Conservation (phyloP, 2,888 invertebrate genomes). For the Agrotis ipsilon region DNA sequence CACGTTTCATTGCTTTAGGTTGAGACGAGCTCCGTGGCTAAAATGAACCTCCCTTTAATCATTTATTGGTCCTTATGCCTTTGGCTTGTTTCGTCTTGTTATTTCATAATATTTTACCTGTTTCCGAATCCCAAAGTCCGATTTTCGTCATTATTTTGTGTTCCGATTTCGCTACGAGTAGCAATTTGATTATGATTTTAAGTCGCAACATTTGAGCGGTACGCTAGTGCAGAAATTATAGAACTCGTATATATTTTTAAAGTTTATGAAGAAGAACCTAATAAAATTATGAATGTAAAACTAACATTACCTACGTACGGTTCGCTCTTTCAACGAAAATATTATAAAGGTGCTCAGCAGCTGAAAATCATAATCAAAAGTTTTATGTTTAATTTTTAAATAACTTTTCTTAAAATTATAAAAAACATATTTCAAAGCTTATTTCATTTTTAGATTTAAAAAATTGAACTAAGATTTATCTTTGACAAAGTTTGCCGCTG, state of each 20-base stretch:
- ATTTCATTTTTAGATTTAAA: neutral
- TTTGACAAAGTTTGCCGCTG: neutral
- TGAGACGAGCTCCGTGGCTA: slow-evolving; percentile 30
- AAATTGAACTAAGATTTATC: neutral
- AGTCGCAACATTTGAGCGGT: slow-evolving; percentile 7
- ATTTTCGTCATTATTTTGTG: slow-evolving; percentile 16
- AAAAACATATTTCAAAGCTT: neutral
- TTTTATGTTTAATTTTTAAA: slow-evolving; percentile 18
- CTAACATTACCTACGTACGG: slow-evolving; percentile 49
- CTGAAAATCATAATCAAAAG: slow-evolving; percentile 25
- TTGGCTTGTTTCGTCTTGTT: slow-evolving; percentile 17
- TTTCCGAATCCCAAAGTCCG: neutral
- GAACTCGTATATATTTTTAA: slow-evolving; percentile 40
- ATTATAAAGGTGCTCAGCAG: slow-evolving; percentile 22
- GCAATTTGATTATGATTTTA: slow-evolving; percentile 35
- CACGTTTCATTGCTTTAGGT: slow-evolving; percentile 55
- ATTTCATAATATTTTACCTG: slow-evolving; percentile 14
- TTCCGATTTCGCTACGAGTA: slow-evolving; percentile 4
- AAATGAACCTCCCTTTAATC: slow-evolving; percentile 48
- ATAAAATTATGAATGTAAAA: slow-evolving; percentile 57
- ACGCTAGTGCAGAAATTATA: slow-evolving; percentile 35
- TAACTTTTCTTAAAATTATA: neutral
- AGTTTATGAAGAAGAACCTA: slow-evolving; percentile 43
- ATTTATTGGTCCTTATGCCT: slow-evolving; percentile 38
- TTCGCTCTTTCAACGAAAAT: slow-evolving; percentile 42